Percentiles rank a stretch among this genome's conserved stretches.
These are phyloP conservation scores for Selene dorsalis DNA, from an alignment of 2,797 vertebrate species.

Conservation along the genomic window DNA sequence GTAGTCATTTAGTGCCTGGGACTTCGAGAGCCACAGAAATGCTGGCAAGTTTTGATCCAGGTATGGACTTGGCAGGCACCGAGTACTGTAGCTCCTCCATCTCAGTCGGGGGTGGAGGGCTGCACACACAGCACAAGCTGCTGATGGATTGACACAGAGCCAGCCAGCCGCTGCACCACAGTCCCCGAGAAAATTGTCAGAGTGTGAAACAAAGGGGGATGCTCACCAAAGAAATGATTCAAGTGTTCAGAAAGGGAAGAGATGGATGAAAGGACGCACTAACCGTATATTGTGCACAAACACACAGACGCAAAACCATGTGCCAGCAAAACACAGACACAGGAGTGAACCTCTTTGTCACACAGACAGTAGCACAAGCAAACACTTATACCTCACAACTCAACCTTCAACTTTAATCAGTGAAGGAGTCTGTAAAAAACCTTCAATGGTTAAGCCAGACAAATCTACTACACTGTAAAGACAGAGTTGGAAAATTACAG, in stretches of 20 bases:
- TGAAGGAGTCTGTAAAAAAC: constrained; percentile 22
- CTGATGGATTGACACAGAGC: constrained; percentile 79
- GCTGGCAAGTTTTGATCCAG: constrained; percentile 61
- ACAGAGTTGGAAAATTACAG: constrained; percentile 47
- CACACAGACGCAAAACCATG: neutral
- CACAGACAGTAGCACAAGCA: neutral
- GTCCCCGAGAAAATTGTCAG: constrained; percentile 51
- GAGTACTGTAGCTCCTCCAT: constrained; percentile 55
- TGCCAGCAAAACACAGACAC: neutral
- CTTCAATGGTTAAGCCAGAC: constrained; percentile 40
- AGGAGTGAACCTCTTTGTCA: neutral
- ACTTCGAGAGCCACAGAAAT: constrained; percentile 49
- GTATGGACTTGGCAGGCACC: constrained; percentile 66
- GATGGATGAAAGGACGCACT: constrained; percentile 3
- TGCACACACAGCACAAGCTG: constrained; percentile 82
- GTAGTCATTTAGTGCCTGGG: constrained; percentile 43
- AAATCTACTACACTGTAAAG: constrained; percentile 53
- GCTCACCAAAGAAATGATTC: constrained; percentile 30
- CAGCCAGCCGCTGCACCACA: constrained; percentile 64
- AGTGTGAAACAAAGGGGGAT: constrained; percentile 44
- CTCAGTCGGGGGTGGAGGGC: constrained; percentile 16
- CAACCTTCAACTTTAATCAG: constrained; percentile 33
- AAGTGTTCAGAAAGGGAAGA: constrained; percentile 22
- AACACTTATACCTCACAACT: constrained; percentile 13
- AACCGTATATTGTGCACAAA: neutral